A percentile compares a stretch with the other conserved stretches of the same genome.
Conservation (phyloP, 2,113 vertebrate species). For the Erythrolamprus reginae region DNA sequence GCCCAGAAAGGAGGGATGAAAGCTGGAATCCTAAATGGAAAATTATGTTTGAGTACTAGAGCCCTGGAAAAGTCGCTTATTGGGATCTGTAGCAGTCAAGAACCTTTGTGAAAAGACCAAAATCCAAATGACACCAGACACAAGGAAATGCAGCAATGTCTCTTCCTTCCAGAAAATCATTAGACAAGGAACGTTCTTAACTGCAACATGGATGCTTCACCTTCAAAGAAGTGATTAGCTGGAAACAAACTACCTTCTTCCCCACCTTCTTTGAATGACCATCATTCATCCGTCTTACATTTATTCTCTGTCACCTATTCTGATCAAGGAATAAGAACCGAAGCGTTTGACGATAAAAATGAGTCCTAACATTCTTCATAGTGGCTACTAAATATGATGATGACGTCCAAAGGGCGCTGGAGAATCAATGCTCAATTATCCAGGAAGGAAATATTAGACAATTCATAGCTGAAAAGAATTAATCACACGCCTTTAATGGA, state of each 20-base stretch:
- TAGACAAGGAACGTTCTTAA: background rate
- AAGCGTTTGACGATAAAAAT: background rate
- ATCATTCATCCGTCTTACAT: background rate
- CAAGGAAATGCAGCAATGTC: background rate
- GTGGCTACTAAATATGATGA: background rate
- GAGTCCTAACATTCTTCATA: background rate
- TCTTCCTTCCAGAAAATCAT: too few relatives aligned
- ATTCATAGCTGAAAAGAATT: background rate
- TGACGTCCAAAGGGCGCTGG: background rate
- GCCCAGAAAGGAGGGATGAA: background rate
- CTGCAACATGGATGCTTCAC: background rate
- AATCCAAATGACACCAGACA: background rate
- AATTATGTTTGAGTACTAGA: background rate
- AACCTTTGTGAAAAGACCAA: background rate
- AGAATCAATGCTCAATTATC: background rate
- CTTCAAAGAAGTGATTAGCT: background rate
- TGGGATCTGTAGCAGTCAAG: background rate
- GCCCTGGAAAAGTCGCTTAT: background rate
- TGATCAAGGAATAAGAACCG: background rate
- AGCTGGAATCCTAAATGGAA: background rate
- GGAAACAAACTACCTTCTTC: background rate
- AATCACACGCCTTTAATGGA: constrained; percentile 1
- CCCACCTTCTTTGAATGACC: background rate
- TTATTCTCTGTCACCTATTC: background rate
- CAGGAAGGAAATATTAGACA: background rate